These are phyloP conservation scores for Gambusia affinis DNA, from an alignment of 2,113 vertebrate species.

Conservation along the genomic window DNA sequence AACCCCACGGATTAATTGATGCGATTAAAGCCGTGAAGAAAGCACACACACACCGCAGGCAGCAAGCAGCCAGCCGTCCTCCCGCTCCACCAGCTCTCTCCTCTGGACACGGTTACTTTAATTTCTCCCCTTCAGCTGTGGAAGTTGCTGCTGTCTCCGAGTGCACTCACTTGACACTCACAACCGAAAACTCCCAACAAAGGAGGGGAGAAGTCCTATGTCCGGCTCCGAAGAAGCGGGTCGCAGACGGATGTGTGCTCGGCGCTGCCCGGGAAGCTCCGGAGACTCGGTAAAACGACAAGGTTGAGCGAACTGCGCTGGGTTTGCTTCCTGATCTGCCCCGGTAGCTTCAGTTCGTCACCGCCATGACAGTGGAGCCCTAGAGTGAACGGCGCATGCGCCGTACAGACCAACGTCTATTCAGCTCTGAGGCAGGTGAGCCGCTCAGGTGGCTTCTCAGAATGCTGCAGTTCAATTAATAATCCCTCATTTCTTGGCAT, in stretches of 20 bases:
- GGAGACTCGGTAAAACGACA: conserved; percentile 48
- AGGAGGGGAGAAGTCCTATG: conserved; percentile 32
- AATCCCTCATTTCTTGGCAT: background rate
- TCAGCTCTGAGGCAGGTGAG: conserved; percentile 70
- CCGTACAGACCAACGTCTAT: conserved; percentile 32
- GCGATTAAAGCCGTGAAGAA: conserved; percentile 22
- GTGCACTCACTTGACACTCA: conserved; percentile 68
- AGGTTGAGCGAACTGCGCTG: conserved; percentile 61
- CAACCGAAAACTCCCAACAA: conserved; percentile 60
- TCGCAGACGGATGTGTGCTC: conserved; percentile 29
- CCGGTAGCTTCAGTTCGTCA: conserved; percentile 76
- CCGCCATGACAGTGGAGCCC: conserved; percentile 91
- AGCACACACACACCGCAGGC: background rate
- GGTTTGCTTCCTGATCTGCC: conserved; percentile 83
- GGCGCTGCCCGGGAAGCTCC: conserved; percentile 44
- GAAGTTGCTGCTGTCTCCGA: conserved; percentile 73
- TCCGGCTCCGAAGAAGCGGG: conserved; percentile 30
- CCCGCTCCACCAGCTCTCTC: background rate
- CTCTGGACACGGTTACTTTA: conserved; percentile 50
- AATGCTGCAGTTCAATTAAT: background rate
- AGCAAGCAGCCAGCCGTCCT: background rate
- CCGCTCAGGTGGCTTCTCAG: conserved; percentile 47
- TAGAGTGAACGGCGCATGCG: conserved; percentile 81
- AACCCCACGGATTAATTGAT: conserved; percentile 47
- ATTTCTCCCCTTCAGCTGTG: conserved; percentile 34